Conservation (phyloP, 2,797 vertebrate species). For the Cossypha heuglini region DNA sequence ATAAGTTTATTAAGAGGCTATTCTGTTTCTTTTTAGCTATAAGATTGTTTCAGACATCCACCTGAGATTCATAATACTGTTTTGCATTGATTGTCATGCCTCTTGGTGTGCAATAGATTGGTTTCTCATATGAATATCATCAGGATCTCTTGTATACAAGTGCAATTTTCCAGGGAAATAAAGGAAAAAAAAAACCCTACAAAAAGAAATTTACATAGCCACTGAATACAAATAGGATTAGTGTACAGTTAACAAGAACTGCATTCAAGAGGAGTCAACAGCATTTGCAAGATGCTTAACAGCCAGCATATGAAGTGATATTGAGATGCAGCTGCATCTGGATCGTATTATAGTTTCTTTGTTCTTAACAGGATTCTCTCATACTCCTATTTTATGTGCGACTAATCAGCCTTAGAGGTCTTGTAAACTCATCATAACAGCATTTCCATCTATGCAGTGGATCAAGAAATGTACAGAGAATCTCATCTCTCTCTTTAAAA, state of each 20-base stretch:
- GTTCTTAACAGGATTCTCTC: constrained; percentile 34
- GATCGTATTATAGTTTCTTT: constrained; percentile 32
- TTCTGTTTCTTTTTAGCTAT: background rate
- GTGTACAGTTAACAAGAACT: constrained; percentile 1
- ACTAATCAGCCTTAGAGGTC: constrained; percentile 19
- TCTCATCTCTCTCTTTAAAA: background rate
- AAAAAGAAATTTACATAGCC: constrained; percentile 33
- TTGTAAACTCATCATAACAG: background rate
- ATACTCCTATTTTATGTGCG: constrained; percentile 23
- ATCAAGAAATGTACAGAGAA: background rate
- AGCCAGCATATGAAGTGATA: constrained; percentile 11
- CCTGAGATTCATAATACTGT: background rate
- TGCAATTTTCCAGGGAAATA: background rate
- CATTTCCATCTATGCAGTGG: background rate
- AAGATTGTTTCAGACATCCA: background rate
- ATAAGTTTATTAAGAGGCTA: background rate
- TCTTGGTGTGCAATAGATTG: background rate
- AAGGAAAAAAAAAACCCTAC: background rate
- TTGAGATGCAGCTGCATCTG: constrained; percentile 43
- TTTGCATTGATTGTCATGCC: constrained; percentile 21
- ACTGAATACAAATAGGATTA: constrained; percentile 29
- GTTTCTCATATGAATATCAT: constrained; percentile 11
- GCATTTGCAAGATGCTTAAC: constrained; percentile 43
- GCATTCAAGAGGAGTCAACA: constrained; percentile 20
- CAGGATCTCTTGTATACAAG: background rate